Evolutionary conservation across 2,113 vertebrate species (phyloP), one percentile per base, ranked within the genome.

Genomic region (Mola mola): DNA sequence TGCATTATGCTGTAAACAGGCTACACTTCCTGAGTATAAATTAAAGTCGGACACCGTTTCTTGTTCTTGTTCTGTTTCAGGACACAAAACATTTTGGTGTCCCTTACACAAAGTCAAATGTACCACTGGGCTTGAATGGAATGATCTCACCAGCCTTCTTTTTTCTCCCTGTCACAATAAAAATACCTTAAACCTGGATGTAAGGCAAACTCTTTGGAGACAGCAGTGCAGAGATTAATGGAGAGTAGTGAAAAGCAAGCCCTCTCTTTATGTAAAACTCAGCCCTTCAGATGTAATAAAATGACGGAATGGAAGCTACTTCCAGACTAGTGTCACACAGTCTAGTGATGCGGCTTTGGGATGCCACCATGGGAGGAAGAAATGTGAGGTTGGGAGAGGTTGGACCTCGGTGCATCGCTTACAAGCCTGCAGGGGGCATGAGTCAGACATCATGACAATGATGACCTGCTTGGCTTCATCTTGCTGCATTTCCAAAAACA

Each of bases 351-450:
- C 49, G 36, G 62, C 3, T 17, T 40, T 62, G 31, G 38, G 60
- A 48, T 61, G 72, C 69, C 7, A 19, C 17, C 72, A 71, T n/a
- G 20, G 53, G 50, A 58, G 33, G 36, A 4, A 47, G 53, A 42
- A 41, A 58, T 34, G 59, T 49, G 40, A 44, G 20, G 15, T 58
- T 49, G 37, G 55, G 48, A 56, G 53, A 72, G 78, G 34, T 37
- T 64, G 70, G 64, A 74, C 55, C 60, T 70, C 69, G 17, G 33
- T 42, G 55, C 78, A 66, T 70, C 11, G 22, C 66, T 77, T 55
- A 51, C 77, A 75, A 56, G 79, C 69, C 85, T 61, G 72, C 64
- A 52, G 76, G 76, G 76, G 41, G 31, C 46, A 48, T 84, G 79
- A 83, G 74, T 89, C 81, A 85, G 9, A 73, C 9, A 40, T 22